phyloP scores from a whole-genome alignment of 2,888 invertebrate genomes.

The Erpobdella octoculata region DNA sequence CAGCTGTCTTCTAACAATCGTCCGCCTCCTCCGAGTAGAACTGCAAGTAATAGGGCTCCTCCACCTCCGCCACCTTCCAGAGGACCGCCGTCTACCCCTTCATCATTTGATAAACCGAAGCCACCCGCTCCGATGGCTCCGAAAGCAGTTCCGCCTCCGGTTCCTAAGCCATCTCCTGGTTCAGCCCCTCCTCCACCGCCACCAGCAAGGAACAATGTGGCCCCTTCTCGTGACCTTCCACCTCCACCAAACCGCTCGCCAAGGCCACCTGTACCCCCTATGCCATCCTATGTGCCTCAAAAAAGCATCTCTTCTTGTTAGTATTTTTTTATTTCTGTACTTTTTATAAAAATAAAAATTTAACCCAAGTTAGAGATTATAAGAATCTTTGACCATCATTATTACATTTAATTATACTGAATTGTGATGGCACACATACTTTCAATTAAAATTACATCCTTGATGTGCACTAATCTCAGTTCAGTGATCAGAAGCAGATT shows the following conservation, averaged over 20 bases:
- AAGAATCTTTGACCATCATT: neutral
- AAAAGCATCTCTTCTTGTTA: neutral
- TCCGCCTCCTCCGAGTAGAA: neutral
- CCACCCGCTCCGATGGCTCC: neutral
- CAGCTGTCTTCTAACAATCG: neutral
- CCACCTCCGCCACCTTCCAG: constrained; percentile 10
- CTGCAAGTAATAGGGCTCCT: neutral
- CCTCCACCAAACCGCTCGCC: neutral
- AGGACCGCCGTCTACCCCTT: neutral
- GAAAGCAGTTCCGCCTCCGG: neutral
- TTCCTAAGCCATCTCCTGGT: neutral
- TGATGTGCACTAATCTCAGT: too few species aligned
- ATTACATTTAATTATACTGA: neutral
- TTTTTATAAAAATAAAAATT: neutral
- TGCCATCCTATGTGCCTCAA: neutral
- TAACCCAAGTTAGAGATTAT: neutral
- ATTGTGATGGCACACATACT: neutral
- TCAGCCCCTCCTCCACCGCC: constrained; percentile 21
- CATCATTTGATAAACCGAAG: too few species aligned
- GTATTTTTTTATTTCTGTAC: neutral
- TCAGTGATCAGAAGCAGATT: too few species aligned
- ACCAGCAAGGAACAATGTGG: constrained; percentile 10
- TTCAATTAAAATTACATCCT: too few species aligned
- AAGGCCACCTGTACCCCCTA: neutral
- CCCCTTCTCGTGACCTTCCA: neutral